Conservation (phyloP, 2,113 vertebrate species). For the Perognathus longimembris region DNA sequence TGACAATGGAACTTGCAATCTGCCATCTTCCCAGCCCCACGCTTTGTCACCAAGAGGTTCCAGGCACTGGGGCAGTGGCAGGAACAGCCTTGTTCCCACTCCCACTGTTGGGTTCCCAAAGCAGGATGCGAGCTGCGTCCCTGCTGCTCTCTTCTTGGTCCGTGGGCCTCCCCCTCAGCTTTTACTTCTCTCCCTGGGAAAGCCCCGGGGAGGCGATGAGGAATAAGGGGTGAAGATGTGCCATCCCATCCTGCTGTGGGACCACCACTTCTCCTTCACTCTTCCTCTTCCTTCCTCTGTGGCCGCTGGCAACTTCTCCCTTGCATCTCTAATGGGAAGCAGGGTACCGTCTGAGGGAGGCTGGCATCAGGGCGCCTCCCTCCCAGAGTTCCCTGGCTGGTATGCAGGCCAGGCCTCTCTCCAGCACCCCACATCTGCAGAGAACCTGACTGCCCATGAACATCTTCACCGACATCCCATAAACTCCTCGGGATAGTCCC, state of each 20-base stretch:
- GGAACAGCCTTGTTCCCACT: rapidly evolving
- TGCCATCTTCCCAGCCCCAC: not conserved
- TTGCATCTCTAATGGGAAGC: not conserved
- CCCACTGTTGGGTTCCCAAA: not conserved
- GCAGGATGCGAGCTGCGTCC: not conserved
- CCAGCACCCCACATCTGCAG: not conserved
- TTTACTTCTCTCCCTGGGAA: constrained; percentile 33
- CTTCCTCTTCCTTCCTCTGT: constrained; percentile 56
- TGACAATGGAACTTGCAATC: not conserved
- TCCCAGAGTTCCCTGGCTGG: not conserved
- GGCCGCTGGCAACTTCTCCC: constrained; percentile 19
- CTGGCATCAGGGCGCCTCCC: not conserved
- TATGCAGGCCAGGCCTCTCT: not conserved
- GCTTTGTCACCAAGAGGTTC: not conserved
- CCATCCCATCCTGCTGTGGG: not conserved
- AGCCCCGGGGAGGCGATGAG: not conserved
- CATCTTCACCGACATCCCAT: rapidly evolving
- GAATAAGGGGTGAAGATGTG: not conserved
- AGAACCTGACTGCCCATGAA: not conserved
- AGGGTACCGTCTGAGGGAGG: not conserved
- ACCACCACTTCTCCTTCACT: constrained; percentile 54
- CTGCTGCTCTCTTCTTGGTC: not conserved
- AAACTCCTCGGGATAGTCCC: not conserved
- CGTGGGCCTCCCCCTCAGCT: not conserved
- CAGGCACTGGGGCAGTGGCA: rapidly evolving